Conservation (phyloP, 2,797 vertebrate species). For the Hipposideros larvatus region DNA sequence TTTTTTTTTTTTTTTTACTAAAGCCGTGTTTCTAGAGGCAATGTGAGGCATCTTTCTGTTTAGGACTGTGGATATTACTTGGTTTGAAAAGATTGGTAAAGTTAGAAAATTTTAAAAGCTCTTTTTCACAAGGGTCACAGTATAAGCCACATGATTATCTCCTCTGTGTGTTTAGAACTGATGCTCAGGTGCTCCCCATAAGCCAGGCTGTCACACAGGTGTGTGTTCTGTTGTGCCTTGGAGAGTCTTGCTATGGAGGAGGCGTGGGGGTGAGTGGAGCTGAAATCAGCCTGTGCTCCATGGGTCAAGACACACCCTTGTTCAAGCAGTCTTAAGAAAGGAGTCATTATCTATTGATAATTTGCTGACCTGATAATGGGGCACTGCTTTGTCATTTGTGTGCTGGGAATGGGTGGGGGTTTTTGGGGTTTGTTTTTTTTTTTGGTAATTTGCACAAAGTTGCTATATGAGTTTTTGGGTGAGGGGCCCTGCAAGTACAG, state of each 20-base stretch:
- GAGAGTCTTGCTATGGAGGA: neutral
- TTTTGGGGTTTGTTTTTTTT: neutral
- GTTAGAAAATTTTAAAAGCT: neutral
- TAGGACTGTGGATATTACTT: neutral
- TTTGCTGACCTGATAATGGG: neutral
- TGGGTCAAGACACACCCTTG: no score
- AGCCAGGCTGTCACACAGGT: neutral
- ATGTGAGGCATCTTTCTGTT: neutral
- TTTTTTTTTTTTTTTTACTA: neutral
- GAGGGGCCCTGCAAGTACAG: neutral
- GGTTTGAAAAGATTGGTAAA: neutral
- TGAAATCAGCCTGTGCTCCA: neutral
- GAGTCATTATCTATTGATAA: neutral
- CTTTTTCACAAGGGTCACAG: neutral
- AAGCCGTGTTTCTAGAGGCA: neutral
- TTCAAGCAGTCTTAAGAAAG: neutral
- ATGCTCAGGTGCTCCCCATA: neutral
- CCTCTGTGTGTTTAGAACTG: neutral
- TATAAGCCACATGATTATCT: neutral
- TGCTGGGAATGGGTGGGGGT: neutral
- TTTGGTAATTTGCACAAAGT: neutral
- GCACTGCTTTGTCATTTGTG: neutral
- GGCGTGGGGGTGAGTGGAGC: neutral
- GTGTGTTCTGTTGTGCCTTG: neutral
- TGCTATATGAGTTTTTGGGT: neutral